A percentile compares a stretch with the other conserved stretches of the same genome.
Conservation (phyloP, 2,797 vertebrate species). For the Chelmon rostratus region DNA sequence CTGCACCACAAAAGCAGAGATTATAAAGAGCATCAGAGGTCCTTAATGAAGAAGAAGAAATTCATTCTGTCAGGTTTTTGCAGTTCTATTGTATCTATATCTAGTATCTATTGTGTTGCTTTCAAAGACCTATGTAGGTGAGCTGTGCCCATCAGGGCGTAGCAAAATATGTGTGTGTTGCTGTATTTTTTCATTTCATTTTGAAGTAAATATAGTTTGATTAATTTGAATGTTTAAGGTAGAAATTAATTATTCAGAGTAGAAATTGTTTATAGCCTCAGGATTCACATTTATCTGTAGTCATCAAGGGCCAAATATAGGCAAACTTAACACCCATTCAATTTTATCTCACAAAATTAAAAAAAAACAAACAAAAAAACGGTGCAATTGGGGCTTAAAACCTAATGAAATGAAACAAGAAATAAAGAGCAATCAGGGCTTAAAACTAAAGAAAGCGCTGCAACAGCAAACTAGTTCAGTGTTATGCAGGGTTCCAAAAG, state of each 20-base stretch:
- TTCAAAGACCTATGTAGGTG: slow-evolving; percentile 2
- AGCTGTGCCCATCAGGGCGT: not conserved
- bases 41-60: slow-evolving; percentile 1
- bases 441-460: slow-evolving; percentile 40
- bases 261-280: slow-evolving; percentile 4
- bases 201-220: slow-evolving; percentile 5
- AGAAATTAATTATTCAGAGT: slow-evolving; percentile 11
- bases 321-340: slow-evolving; percentile 2
- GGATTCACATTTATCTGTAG: slow-evolving; percentile 9
- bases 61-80: slow-evolving; percentile 25
- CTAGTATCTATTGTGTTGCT: slow-evolving; percentile 13
- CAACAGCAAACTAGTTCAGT: slow-evolving; percentile 37
- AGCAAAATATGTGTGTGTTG: not conserved
- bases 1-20: no score
- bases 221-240: slow-evolving; percentile 11
- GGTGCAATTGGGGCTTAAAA: slow-evolving; percentile 25
- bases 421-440: slow-evolving; percentile 32
- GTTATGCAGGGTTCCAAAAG: not conserved
- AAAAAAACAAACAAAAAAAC: slow-evolving; percentile 2
- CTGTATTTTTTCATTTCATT: slow-evolving; percentile 18
- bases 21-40: not conserved
- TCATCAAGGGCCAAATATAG: slow-evolving; percentile 19
- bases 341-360: slow-evolving; percentile 34
- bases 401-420: slow-evolving; percentile 43
- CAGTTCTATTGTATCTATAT: no score